Evolutionary conservation across 1,140 invertebrate genomes (phyloP).

Genomic region (Zophobas morio): DNA sequence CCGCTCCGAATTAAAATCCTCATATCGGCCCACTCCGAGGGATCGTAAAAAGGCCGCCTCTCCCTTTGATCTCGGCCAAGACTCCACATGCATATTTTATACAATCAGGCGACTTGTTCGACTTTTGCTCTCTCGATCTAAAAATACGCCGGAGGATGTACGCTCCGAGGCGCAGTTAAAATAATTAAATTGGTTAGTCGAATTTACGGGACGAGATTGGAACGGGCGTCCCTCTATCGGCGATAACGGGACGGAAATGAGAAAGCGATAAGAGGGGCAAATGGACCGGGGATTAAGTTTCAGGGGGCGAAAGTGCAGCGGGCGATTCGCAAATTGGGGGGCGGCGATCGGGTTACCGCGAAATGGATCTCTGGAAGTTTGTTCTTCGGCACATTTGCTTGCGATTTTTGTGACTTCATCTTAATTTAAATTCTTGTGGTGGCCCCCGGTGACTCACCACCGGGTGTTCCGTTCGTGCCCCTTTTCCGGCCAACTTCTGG

Average conservation of each 20-base stretch:
- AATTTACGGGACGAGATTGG: slow-evolving; percentile 42
- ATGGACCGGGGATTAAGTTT: slow-evolving; percentile 47
- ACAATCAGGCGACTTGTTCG: slow-evolving; percentile 44
- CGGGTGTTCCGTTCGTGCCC: too few relatives aligned
- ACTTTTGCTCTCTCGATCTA: slow-evolving; percentile 47
- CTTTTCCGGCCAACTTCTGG: too few relatives aligned
- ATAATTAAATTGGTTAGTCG: slow-evolving; percentile 47
- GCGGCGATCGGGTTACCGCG: too few relatives aligned
- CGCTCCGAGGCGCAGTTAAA: slow-evolving; percentile 42
- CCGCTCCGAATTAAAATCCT: slow-evolving; percentile 6
- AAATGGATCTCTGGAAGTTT: too few relatives aligned
- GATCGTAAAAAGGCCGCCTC: slow-evolving; percentile 20
- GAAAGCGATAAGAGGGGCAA: slow-evolving; percentile 46
- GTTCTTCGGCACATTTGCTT: too few relatives aligned
- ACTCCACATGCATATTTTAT: slow-evolving; percentile 48
- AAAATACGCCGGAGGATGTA: slow-evolving; percentile 44
- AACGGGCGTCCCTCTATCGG: slow-evolving; percentile 20
- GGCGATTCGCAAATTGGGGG: too few relatives aligned
- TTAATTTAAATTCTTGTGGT: too few relatives aligned
- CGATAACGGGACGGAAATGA: slow-evolving; percentile 43
- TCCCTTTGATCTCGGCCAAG: slow-evolving; percentile 37
- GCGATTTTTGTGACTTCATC: too few relatives aligned
- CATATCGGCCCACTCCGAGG: slow-evolving; percentile 9
- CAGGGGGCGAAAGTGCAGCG: slow-evolving; percentile 40
- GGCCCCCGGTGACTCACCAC: background rate